These are phyloP conservation scores for Actinemys pallida DNA, from an alignment of 2,113 vertebrate genomes.

Conservation along the genomic window DNA sequence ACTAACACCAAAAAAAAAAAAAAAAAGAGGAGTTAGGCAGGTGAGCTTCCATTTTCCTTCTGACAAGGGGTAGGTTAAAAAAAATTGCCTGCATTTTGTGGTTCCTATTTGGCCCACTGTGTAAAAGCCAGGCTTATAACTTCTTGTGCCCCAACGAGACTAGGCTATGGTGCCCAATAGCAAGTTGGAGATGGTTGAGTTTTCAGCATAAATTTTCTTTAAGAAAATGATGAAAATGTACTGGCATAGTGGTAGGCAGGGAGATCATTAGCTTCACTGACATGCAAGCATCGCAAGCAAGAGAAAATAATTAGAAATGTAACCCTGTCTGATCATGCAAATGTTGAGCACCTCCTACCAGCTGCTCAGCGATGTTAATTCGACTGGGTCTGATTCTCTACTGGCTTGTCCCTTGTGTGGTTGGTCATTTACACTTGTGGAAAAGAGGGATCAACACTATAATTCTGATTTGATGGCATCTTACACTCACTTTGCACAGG, in stretches of 20 bases:
- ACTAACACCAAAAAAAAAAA: not conserved
- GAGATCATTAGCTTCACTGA: constrained; percentile 4
- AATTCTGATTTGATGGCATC: not conserved
- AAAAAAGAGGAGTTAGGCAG: fast-evolving
- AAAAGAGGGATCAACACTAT: not conserved
- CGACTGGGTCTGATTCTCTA: not conserved
- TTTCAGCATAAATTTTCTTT: not conserved
- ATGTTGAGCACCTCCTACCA: not conserved
- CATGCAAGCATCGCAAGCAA: not conserved
- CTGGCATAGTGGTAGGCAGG: not conserved
- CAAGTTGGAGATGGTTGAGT: not conserved
- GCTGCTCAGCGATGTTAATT: not conserved
- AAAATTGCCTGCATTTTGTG: not conserved
- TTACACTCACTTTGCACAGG: fast-evolving
- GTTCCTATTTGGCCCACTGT: not conserved
- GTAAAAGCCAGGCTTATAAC: not conserved
- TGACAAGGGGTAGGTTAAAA: not conserved
- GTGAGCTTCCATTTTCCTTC: not conserved
- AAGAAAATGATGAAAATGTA: constrained; percentile 8
- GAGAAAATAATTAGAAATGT: not conserved
- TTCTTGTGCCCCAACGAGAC: not conserved
- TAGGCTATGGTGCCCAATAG: not conserved
- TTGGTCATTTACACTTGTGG: not conserved
- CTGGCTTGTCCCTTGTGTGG: not conserved
- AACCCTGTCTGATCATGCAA: not conserved